Evolutionary conservation across 1,140 invertebrate species (phyloP).

Genomic region (Solenopsis invicta): DNA sequence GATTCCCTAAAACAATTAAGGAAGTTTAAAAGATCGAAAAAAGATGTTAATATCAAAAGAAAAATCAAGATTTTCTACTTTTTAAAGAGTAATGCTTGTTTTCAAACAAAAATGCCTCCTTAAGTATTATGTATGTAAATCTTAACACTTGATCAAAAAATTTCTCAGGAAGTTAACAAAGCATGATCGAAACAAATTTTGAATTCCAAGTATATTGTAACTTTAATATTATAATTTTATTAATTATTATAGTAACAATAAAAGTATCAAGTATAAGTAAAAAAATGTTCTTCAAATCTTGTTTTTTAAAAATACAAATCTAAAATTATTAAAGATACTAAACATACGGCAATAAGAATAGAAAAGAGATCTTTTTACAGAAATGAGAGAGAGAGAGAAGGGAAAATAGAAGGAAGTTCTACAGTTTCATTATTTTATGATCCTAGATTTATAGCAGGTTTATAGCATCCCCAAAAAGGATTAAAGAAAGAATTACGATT

Average conservation of each 20-base stretch:
- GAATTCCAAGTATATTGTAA: neutral
- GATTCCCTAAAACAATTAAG: neutral
- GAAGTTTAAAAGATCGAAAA: no score
- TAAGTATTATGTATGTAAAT: neutral
- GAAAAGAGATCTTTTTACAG: neutral
- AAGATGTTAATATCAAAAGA: no score
- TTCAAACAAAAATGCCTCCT: no score
- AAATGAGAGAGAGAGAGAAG: neutral
- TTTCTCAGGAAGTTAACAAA: neutral
- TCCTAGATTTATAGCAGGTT: conserved; percentile 62
- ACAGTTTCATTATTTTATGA: conserved; percentile 45
- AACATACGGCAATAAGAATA: neutral
- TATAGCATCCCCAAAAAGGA: neutral
- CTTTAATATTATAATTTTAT: conserved; percentile 3
- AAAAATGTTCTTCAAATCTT: conserved; percentile 11
- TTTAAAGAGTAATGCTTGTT: no score
- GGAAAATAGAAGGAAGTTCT: neutral
- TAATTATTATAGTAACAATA: neutral
- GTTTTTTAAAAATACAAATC: no score
- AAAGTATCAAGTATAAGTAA: neutral
- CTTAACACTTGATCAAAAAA: neutral
- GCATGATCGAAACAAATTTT: neutral
- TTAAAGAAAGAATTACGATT: conserved; percentile 63
- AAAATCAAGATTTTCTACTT: no score
- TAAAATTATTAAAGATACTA: neutral